Conservation (phyloP, 2,797 vertebrate genomes). For the Prunella strophiata region DNA sequence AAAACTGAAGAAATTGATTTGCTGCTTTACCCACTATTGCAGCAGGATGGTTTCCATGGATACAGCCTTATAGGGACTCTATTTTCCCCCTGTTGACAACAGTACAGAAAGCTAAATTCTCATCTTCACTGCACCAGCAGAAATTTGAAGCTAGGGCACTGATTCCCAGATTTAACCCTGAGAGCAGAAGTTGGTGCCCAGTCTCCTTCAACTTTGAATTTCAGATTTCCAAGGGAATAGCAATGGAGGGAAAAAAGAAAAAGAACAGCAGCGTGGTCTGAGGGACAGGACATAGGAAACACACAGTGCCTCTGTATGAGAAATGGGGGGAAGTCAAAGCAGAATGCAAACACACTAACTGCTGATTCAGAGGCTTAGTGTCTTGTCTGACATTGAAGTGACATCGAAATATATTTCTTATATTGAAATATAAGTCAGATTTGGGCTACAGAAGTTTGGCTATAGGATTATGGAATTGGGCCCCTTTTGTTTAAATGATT, state of each 20-base stretch:
- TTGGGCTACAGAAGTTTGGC: not conserved
- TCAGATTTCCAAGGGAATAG: not conserved
- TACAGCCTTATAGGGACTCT: constrained; percentile 50
- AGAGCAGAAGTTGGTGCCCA: not conserved
- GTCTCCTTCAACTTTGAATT: not conserved
- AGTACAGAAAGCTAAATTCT: constrained; percentile 45
- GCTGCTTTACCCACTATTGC: constrained; percentile 23
- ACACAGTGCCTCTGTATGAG: not conserved
- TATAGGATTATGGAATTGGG: not conserved
- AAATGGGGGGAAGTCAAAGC: not conserved
- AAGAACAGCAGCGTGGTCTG: not conserved
- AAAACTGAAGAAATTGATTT: constrained; percentile 60
- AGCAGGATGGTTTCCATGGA: constrained; percentile 71
- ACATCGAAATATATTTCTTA: too few species aligned
- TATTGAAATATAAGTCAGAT: not conserved
- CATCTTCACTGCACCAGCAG: constrained; percentile 32
- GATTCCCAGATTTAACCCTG: constrained; percentile 9
- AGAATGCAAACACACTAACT: not conserved
- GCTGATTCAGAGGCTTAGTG: not conserved
- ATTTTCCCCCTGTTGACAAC: constrained; percentile 46
- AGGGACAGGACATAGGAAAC: not conserved
- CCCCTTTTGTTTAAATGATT: not conserved
- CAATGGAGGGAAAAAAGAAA: not conserved
- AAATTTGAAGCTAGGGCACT: constrained; percentile 22
- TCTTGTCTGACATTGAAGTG: not conserved